Conservation (phyloP, 2,113 vertebrate species). For the Hucho hucho region DNA sequence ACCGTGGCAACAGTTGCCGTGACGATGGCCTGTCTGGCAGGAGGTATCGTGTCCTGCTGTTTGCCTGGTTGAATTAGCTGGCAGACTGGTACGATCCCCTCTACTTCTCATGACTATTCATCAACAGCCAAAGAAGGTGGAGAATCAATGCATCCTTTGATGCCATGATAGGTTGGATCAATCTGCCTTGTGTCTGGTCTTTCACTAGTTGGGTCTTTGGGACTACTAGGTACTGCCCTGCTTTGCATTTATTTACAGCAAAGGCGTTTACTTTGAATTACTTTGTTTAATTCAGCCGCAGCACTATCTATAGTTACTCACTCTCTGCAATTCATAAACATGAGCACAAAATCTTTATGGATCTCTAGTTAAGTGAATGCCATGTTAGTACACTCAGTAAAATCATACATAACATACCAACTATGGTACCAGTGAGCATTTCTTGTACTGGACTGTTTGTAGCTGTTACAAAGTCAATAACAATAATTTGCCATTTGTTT, state of each 20-base stretch:
- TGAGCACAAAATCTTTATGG: too few relatives aligned
- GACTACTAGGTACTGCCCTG: neutral
- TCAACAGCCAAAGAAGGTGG: constrained; percentile 55
- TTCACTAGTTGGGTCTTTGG: constrained; percentile 19
- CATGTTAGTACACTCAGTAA: too few relatives aligned
- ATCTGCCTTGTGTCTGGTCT: constrained; percentile 37
- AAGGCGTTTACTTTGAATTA: neutral
- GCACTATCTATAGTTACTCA: neutral
- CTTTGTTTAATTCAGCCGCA: neutral
- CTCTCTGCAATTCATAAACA: neutral
- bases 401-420: too few relatives aligned
- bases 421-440: too few relatives aligned
- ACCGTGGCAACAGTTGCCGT: constrained; percentile 66
- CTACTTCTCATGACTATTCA: constrained; percentile 61
- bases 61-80: constrained; percentile 67
- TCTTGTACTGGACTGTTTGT: too few relatives aligned
- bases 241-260: neutral
- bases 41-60: constrained; percentile 62
- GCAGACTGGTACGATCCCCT: constrained; percentile 48
- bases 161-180: constrained; percentile 43
- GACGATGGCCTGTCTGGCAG: constrained; percentile 66
- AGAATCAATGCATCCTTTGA: constrained; percentile 50
- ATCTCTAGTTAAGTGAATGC: too few relatives aligned
- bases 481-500: too few relatives aligned
- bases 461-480: too few relatives aligned